Base-by-base conservation (phyloP, 2,888 invertebrate genomes). In the Ichneumon xanthorius region DNA sequence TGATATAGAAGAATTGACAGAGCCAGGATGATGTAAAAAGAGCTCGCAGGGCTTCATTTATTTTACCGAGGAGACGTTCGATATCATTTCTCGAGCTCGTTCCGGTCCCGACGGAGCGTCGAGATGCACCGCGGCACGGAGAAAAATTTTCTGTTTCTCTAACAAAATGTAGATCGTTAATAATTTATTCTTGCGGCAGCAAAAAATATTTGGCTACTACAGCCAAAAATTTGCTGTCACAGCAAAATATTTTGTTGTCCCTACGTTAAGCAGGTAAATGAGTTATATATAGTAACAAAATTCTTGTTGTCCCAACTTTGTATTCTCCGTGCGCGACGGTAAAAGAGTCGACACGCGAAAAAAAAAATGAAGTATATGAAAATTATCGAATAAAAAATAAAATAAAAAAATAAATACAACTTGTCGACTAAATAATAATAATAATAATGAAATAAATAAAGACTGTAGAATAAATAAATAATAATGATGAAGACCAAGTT, bases 21-120 rank as follows among this genome's bases (percentile, higher is more conserved):
- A 53, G 68, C 40, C 45, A 58, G 22, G 11, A 61, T 30, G 48
- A 58, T 50, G 70, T 68, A 81, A 85, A 75, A 77, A 19, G 26
- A 61, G 26, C 22, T 30, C 61, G 19, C 61, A 67, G 40, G 9
- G 78, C 72, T 65, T 83, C 81, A 67, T 87, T 84, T 80, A 80
- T 84, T 86, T 82, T 53, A 61, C 72, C 53, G 63, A 80, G 82
- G 33, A 71, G 76, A 50, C 55, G 61, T 70, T 76, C 71, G 77
- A 40, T 11, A 68, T 73, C 73, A 40, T 37, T 22, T 55, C 78
- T 45, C 16, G 30, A 30, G 19, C 55, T 77, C 30, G 45, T 79
- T 77, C 75, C 53, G 50, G 50, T 63, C 40, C 50, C n/a, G 45
- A 45, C 22, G 11, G 48, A 11, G 40, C 61, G 14, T 22, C 22